Percentiles rank a stretch among this genome's conserved stretches.
phyloP scores from a whole-genome alignment of 2,888 invertebrate species.

The Netelia virgata region DNA sequence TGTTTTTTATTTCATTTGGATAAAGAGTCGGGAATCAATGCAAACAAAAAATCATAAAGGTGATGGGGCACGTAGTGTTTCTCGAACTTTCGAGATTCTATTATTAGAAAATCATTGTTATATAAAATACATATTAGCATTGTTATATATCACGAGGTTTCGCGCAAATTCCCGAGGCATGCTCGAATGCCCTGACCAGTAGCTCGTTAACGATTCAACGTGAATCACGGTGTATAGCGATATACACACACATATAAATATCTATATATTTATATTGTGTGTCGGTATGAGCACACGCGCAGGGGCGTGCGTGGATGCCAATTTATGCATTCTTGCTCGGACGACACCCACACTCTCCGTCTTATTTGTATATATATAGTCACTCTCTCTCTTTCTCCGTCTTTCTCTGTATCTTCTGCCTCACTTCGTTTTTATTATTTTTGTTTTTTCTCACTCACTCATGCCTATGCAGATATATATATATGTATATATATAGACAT shows the following conservation, averaged over 20 bases:
- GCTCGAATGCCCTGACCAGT: slow-evolving; percentile 54
- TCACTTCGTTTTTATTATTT: slow-evolving; percentile 41
- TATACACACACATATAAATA: background rate
- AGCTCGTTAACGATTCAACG: slow-evolving; percentile 75
- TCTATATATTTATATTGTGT: slow-evolving; percentile 14
- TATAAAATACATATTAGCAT: background rate
- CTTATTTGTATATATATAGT: slow-evolving; percentile 3
- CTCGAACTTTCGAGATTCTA: no score
- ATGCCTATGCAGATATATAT: background rate
- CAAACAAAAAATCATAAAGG: background rate
- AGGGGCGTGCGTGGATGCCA: slow-evolving; percentile 75
- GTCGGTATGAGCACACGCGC: slow-evolving; percentile 64
- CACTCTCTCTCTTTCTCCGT: slow-evolving; percentile 16
- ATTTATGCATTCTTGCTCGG: slow-evolving; percentile 77
- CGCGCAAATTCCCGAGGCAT: slow-evolving; percentile 36
- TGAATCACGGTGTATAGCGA: slow-evolving; percentile 70
- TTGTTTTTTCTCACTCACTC: slow-evolving; percentile 15
- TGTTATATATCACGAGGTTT: background rate
- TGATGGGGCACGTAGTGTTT: no score
- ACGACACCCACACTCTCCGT: slow-evolving; percentile 74
- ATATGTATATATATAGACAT: background rate
- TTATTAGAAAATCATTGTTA: background rate
- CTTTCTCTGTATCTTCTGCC: background rate
- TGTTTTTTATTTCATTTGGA: no score
- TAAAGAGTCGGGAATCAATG: background rate